Evolutionary conservation across 2,797 vertebrate species (phyloP).

Genomic region (Chiloscyllium punctatum): DNA sequence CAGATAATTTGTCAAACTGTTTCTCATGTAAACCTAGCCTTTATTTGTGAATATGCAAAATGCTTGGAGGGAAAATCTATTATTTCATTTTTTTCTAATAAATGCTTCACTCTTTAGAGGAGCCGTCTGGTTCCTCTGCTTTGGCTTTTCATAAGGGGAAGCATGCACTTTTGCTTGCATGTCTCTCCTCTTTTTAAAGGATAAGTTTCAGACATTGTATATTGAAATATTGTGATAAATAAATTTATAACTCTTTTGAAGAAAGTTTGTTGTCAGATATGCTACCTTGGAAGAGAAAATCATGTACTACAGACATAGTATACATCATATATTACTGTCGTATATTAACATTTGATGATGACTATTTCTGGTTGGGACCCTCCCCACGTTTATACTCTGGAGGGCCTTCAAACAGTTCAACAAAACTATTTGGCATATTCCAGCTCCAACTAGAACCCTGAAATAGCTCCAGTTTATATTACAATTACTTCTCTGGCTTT

Average conservation of each 20-base stretch:
- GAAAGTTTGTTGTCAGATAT: too few species aligned
- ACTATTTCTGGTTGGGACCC: neutral
- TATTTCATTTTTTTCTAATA: constrained; percentile 46
- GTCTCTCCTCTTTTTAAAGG: neutral
- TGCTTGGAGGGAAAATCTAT: neutral
- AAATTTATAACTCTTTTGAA: too few species aligned
- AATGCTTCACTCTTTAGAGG: constrained; percentile 69
- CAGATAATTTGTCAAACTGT: neutral
- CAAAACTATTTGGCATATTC: neutral
- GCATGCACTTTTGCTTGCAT: constrained; percentile 39
- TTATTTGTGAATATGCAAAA: neutral
- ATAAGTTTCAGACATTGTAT: neutral
- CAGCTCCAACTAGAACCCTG: neutral
- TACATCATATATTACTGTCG: neutral
- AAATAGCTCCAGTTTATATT: neutral
- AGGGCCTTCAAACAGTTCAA: neutral
- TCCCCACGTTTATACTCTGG: neutral
- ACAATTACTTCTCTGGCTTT: neutral
- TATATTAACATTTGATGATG: neutral
- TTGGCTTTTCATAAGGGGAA: constrained; percentile 47
- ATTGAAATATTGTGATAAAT: neutral
- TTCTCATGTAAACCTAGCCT: neutral
- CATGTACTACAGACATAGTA: neutral
- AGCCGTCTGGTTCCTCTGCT: constrained; percentile 73
- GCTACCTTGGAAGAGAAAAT: neutral